Percentiles rank a stretch among this genome's conserved stretches.
Evolutionary conservation across 2,888 invertebrate genomes (phyloP).

Genomic region (Ophion costatus): DNA sequence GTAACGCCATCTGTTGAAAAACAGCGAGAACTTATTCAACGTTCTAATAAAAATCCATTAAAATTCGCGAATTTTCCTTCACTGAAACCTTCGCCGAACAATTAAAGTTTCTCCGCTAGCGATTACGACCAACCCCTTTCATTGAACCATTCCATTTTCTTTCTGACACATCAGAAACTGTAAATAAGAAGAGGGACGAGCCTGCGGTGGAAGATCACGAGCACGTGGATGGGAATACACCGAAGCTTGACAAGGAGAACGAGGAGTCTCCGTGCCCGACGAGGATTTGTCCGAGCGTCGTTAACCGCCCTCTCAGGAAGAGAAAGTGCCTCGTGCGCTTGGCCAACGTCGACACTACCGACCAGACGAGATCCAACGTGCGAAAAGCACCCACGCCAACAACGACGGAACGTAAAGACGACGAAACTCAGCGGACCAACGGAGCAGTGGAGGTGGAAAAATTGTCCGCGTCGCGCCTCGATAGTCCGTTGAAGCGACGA

Average conservation of each 20-base stretch:
- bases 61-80: background rate
- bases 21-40: no score
- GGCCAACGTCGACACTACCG: constrained; percentile 8
- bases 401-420: background rate
- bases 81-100: background rate
- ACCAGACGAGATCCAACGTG: constrained; percentile 12
- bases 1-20: no score
- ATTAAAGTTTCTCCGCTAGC: background rate
- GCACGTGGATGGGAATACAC: background rate
- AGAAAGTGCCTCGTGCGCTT: constrained; percentile 65
- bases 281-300: constrained; percentile 1
- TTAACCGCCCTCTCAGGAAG: constrained; percentile 67
- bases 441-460: constrained; percentile 18
- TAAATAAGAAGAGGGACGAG: constrained; percentile 30
- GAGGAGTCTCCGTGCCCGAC: constrained; percentile 24
- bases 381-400: background rate
- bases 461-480: constrained; percentile 28
- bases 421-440: constrained; percentile 1
- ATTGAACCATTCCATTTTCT: background rate
- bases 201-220: constrained; percentile 15
- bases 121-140: background rate
- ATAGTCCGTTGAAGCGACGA: constrained; percentile 67
- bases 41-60: background rate
- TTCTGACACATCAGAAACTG: background rate
- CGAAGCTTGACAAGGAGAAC: constrained; percentile 46